Evolutionary conservation across 1,140 invertebrate genomes (phyloP), one percentile per base, ranked within the genome.

Genomic region (Leptinotarsa texana): DNA sequence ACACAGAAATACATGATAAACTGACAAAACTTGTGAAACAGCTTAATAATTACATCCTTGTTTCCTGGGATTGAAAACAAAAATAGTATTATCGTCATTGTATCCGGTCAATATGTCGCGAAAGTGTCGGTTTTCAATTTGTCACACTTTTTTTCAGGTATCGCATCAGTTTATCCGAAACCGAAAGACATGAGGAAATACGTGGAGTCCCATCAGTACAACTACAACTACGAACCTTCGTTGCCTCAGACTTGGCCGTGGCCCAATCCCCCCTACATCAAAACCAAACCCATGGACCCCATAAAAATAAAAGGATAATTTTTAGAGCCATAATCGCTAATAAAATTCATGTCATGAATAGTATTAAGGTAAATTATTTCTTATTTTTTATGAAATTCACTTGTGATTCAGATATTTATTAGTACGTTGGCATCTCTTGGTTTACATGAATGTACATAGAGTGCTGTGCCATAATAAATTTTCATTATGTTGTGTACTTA

Each of bases 141-240:
- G 21, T 62, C 5, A 62, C 21, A 3, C 3, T 0, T 62, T 22
- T 77, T 82, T 86, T n/a, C 83, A 93, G 94, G 93, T 82, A 88
- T 94, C 77, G 94, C 94, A 11, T 94, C 93, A 33, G 90, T 93
- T 48, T 96, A 96, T 85, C 95, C 95, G 0, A 92, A 96, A 85
- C 94, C 94, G 75, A 89, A 90, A 77, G 90, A 95, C 83, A 91
- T 94, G 81, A 84, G 89, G 63, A 86, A 89, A 78, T 94, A 93
- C 84, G 89, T 96, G 47, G 87, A 90, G 75, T 89, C 89, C 78
- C 91, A 93, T 83, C 90, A 94, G 88, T 96, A 94, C 84, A 92
- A 92, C 84, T 92, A 89, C 77, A 90, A 94, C 82, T 95, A 95
- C 82, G 92, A 94, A 83, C 89, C 89, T 76, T 91, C 93, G 73